Conservation (phyloP, 1,140 invertebrate genomes). For the Phocides pigmalion region DNA sequence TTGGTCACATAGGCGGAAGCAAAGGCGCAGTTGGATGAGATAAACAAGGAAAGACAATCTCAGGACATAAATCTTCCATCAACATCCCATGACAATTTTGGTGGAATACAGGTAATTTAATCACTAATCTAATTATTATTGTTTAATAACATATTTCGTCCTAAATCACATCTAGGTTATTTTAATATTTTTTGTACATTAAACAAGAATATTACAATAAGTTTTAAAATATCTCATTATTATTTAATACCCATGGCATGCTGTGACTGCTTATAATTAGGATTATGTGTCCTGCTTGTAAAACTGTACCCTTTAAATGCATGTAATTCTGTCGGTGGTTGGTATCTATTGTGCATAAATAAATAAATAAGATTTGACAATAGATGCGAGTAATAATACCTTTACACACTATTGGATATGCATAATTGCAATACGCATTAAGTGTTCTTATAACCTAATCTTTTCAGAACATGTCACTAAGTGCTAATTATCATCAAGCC, state of each 20-base stretch:
- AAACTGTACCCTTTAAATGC: no score
- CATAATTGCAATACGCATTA: not conserved
- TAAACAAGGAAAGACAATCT: conserved; percentile 67
- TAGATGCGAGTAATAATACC: no score
- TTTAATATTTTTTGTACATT: not conserved
- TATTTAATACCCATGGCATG: no score
- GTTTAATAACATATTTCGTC: no score
- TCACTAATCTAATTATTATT: conserved; percentile 17
- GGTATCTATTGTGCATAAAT: no score
- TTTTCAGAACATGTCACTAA: conserved; percentile 53
- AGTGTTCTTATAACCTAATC: not conserved
- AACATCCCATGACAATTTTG: conserved; percentile 64
- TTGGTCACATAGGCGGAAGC: conserved; percentile 79
- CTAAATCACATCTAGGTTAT: not conserved
- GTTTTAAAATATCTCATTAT: no score
- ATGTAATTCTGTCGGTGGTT: no score
- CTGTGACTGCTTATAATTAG: no score
- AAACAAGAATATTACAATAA: no score
- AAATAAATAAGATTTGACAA: no score
- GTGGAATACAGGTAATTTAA: conserved; percentile 52
- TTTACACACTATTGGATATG: no score
- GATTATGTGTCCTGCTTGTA: no score
- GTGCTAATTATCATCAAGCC: conserved; percentile 60
- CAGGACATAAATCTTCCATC: conserved; percentile 63
- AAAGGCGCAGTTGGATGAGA: conserved; percentile 76